Evolutionary conservation across 2,888 invertebrate genomes (phyloP).

Genomic region (Rutpela maculata): DNA sequence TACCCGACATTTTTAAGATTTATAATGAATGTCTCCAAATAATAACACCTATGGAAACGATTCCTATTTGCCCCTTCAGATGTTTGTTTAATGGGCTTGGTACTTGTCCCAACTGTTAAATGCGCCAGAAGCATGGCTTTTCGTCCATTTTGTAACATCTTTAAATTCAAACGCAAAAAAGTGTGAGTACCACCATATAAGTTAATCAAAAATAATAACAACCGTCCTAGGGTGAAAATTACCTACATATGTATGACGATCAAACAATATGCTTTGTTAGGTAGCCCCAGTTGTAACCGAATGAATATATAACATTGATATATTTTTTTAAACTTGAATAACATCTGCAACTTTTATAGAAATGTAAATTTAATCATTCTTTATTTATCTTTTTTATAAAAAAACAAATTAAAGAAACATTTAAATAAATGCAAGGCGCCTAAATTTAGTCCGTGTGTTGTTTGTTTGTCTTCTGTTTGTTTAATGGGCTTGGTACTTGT

Average conservation of each 20-base stretch:
- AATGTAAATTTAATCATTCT: background rate
- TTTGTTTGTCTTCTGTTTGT: constrained; percentile 47
- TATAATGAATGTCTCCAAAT: background rate
- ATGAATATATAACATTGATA: background rate
- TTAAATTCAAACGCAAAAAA: background rate
- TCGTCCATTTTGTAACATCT: background rate
- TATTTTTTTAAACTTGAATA: background rate
- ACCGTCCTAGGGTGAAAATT: too few relatives aligned
- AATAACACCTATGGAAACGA: background rate
- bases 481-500: constrained; percentile 55
- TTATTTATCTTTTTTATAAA: background rate
- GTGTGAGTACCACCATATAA: too few relatives aligned
- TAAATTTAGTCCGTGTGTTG: constrained; percentile 20
- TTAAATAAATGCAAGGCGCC: constrained; percentile 11
- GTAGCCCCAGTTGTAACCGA: background rate
- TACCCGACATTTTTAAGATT: background rate
- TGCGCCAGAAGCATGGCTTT: constrained; percentile 19
- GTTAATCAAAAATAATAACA: too few relatives aligned
- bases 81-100: constrained; percentile 51
- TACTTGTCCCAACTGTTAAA: constrained; percentile 33
- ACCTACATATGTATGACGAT: too few relatives aligned
- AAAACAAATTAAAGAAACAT: constrained; percentile 14
- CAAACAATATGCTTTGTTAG: too few relatives aligned
- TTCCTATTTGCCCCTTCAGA: constrained; percentile 39
- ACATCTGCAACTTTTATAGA: background rate